Conservation (phyloP, 2,797 vertebrate species). For the Sternotherus odoratus region DNA sequence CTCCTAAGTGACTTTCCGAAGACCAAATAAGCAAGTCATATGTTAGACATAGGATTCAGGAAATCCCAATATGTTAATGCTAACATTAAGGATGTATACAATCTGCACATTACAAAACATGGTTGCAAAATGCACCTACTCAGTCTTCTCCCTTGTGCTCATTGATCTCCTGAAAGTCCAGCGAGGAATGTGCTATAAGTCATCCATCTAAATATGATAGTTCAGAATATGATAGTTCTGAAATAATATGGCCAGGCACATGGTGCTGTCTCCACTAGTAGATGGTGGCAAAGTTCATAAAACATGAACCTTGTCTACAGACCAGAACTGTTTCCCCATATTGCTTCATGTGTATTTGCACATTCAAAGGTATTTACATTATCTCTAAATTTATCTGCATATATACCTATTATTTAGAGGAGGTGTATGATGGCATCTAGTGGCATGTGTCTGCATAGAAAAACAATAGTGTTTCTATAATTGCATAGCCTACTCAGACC, state of each 20-base stretch:
- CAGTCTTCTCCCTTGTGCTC: rapidly evolving
- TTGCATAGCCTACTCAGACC: conserved; percentile 9
- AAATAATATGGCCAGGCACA: neutral
- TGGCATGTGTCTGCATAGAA: conserved; percentile 74
- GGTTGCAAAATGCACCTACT: neutral
- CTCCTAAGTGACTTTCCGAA: neutral
- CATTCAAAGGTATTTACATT: conserved; percentile 29
- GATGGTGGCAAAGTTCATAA: neutral
- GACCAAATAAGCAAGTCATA: neutral
- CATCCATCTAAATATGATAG: neutral
- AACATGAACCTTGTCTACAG: conserved; percentile 5
- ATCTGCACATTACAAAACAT: neutral
- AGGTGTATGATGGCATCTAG: conserved; percentile 83
- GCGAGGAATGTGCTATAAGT: rapidly evolving
- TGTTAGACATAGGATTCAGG: neutral
- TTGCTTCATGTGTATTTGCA: neutral
- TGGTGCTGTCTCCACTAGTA: neutral
- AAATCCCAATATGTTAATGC: neutral
- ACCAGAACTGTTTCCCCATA: neutral
- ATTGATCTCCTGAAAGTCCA: neutral
- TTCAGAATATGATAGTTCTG: neutral
- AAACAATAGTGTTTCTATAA: conserved; percentile 27
- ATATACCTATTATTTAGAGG: conserved; percentile 76
- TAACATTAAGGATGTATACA: neutral
- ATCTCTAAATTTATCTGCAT: conserved; percentile 70